phyloP scores from a whole-genome alignment of 2,888 invertebrate species.

The Chrysodeixis includens region DNA sequence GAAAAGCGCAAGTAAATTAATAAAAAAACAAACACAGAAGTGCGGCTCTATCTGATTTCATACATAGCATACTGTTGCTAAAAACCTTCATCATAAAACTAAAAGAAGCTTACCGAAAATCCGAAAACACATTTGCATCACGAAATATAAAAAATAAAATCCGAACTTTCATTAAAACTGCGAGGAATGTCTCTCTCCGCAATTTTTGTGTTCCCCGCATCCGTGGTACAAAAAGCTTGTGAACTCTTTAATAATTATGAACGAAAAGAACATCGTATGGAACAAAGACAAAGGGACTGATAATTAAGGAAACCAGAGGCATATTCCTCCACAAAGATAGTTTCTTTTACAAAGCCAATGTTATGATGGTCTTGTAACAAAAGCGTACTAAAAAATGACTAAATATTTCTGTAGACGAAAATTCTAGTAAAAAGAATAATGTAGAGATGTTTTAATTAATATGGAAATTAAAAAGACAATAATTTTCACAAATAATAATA shows the following conservation, averaged over 20 bases:
- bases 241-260: conserved; percentile 34
- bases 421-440: no score
- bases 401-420: no score
- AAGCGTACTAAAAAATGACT: conserved; percentile 2
- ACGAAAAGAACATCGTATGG: conserved; percentile 34
- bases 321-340: conserved; percentile 29
- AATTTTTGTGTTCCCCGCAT: conserved; percentile 5
- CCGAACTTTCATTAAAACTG: not conserved
- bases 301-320: conserved; percentile 49
- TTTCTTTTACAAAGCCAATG: conserved; percentile 21
- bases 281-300: conserved; percentile 39
- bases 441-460: no score
- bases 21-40: not conserved
- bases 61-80: no score
- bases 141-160: not conserved
- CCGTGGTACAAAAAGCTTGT: conserved; percentile 30
- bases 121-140: not conserved
- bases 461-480: no score
- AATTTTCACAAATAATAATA: no score
- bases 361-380: conserved; percentile 10
- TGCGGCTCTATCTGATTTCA: no score
- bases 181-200: not conserved
- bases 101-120: conserved; percentile 4
- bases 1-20: no score
- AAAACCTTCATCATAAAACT: not conserved